phyloP scores from a whole-genome alignment of 2,113 vertebrate species.

The Corythornis cristatus region DNA sequence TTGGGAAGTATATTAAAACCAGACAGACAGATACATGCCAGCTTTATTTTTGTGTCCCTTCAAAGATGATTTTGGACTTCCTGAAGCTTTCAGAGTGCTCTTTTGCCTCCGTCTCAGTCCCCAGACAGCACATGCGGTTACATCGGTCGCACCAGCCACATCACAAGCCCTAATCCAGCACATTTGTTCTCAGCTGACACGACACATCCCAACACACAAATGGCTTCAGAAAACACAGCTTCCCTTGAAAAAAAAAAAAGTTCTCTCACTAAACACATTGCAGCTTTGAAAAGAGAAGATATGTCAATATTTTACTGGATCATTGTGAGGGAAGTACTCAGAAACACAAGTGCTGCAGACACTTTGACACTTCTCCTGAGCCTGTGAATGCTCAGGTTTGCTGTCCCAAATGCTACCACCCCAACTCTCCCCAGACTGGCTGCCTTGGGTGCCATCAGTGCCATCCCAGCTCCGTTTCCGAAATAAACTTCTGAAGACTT shows the following conservation, averaged over 20 bases:
- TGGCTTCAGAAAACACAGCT: neutral
- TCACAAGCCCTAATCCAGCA: neutral
- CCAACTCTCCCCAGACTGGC: neutral
- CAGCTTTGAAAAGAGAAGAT: neutral
- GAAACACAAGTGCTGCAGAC: neutral
- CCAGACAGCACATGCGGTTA: neutral
- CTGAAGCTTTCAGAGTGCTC: neutral
- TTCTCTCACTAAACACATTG: neutral
- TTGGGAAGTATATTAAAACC: slow-evolving; percentile 48
- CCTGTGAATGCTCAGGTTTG: neutral
- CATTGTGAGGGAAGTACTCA: neutral
- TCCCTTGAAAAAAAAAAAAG: neutral
- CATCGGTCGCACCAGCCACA: neutral
- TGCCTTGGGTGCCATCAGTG: neutral
- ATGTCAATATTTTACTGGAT: neutral
- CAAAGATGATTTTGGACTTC: slow-evolving; percentile 6
- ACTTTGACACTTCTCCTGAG: neutral
- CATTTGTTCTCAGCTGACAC: neutral
- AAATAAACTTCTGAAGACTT: neutral
- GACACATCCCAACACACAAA: neutral
- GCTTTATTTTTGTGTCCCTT: slow-evolving; percentile 11
- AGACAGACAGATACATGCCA: slow-evolving; percentile 2
- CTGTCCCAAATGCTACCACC: neutral
- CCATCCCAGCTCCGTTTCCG: neutral
- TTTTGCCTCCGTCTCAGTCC: neutral